A percentile compares a stretch with the other conserved stretches of the same genome.
These are phyloP conservation scores for Epirrita christyi DNA, from an alignment of 2,888 invertebrate genomes.

Conservation along the genomic window DNA sequence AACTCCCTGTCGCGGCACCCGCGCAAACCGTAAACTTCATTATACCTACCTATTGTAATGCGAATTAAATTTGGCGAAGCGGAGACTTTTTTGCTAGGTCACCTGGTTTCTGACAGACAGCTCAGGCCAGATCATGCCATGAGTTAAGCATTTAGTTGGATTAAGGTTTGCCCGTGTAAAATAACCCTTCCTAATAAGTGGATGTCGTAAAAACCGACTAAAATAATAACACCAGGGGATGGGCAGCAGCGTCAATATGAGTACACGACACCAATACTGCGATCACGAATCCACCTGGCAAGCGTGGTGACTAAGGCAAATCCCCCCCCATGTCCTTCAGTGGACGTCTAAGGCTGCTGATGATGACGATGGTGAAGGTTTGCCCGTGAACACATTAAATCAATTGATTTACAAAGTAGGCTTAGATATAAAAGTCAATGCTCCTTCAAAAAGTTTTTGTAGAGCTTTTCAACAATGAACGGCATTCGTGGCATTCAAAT, in stretches of 20 bases:
- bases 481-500: conserved; percentile 9
- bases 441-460: conserved; percentile 24
- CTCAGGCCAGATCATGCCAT: not conserved
- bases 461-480: conserved; percentile 15
- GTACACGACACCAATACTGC: too few relatives aligned
- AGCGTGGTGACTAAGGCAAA: too few relatives aligned
- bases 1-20: conserved; percentile 63
- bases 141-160: conserved; percentile 2
- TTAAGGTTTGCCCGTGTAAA: conserved; percentile 4
- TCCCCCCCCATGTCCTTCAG: too few relatives aligned
- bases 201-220: too few relatives aligned
- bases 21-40: conserved; percentile 75
- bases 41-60: conserved; percentile 62
- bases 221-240: too few relatives aligned
- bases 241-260: too few relatives aligned
- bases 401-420: conserved; percentile 5
- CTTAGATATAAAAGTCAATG: conserved; percentile 17
- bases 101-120: conserved; percentile 15
- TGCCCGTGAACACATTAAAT: not conserved
- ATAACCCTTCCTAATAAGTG: too few relatives aligned
- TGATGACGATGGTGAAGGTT: too few relatives aligned
- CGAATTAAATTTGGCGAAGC: conserved; percentile 73
- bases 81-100: conserved; percentile 56
- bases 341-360: too few relatives aligned
- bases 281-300: too few relatives aligned